A percentile compares a stretch with the other conserved stretches of the same genome.
These are phyloP conservation scores for Todus mexicanus DNA, from an alignment of 2,797 vertebrate genomes.

Conservation along the genomic window DNA sequence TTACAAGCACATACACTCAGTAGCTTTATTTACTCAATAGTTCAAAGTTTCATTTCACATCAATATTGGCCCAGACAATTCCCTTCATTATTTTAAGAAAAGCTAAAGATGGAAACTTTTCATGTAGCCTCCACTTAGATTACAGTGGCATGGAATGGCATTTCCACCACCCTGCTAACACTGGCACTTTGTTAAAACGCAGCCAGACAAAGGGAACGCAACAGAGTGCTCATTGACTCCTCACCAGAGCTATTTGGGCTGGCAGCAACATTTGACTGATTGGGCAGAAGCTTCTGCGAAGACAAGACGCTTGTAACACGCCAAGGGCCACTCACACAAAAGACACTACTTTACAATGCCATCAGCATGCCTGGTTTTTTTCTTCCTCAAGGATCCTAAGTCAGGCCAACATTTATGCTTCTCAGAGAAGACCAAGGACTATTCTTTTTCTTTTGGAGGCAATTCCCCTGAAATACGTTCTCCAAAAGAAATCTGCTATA, in stretches of 20 bases:
- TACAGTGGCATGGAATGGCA: background rate
- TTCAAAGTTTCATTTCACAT: constrained; percentile 7
- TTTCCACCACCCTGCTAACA: background rate
- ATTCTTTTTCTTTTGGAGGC: background rate
- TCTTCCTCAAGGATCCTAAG: background rate
- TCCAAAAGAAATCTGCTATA: background rate
- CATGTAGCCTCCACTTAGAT: background rate
- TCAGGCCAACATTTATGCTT: background rate
- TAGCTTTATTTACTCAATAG: constrained; percentile 12
- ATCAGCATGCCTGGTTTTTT: background rate
- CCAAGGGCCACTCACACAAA: background rate
- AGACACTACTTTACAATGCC: background rate
- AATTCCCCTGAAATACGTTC: background rate
- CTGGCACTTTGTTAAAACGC: background rate
- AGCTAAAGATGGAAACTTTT: constrained; percentile 20
- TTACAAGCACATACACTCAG: background rate
- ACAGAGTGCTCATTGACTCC: constrained; percentile 11
- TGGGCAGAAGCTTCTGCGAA: background rate
- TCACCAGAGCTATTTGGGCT: background rate
- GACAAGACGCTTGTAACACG: background rate
- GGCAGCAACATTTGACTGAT: background rate
- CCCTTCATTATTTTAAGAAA: background rate
- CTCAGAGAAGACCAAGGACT: background rate
- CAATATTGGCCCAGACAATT: background rate
- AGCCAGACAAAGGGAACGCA: background rate